Evolutionary conservation across 2,797 vertebrate genomes (phyloP).

Genomic region (Zalophus californianus): DNA sequence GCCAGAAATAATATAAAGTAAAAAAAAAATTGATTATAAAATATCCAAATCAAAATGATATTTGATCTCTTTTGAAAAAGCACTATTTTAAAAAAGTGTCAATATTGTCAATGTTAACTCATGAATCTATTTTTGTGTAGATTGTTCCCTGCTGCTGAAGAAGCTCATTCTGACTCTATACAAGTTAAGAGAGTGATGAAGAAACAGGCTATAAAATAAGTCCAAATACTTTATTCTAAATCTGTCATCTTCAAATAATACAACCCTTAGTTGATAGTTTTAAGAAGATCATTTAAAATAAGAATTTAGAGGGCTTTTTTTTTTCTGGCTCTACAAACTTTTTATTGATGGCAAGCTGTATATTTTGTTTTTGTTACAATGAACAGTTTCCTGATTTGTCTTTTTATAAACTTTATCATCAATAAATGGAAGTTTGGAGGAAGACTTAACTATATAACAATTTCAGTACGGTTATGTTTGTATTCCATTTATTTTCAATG

Average conservation of each 20-base stretch:
- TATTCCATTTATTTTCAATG: not conserved
- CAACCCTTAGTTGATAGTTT: not conserved
- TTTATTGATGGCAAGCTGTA: not conserved
- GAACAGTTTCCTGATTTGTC: not conserved
- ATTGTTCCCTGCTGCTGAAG: not conserved
- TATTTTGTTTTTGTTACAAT: not conserved
- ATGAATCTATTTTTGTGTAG: not conserved
- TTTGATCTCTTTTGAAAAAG: not conserved
- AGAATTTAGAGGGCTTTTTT: not conserved
- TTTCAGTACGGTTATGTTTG: not conserved
- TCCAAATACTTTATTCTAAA: not conserved
- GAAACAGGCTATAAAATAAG: not conserved
- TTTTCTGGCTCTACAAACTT: not conserved
- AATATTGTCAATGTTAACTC: not conserved
- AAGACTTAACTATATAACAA: not conserved
- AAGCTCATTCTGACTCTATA: not conserved
- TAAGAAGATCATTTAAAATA: conserved; percentile 15
- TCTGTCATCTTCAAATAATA: not conserved
- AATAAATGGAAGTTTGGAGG: not conserved
- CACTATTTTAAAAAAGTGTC: not conserved
- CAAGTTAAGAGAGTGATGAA: not conserved
- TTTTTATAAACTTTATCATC: not conserved
- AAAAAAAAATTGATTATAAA: not conserved
- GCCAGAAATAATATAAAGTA: not conserved
- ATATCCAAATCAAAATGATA: not conserved